Conservation (phyloP, 2,888 invertebrate genomes). For the Octodonta nipae region DNA sequence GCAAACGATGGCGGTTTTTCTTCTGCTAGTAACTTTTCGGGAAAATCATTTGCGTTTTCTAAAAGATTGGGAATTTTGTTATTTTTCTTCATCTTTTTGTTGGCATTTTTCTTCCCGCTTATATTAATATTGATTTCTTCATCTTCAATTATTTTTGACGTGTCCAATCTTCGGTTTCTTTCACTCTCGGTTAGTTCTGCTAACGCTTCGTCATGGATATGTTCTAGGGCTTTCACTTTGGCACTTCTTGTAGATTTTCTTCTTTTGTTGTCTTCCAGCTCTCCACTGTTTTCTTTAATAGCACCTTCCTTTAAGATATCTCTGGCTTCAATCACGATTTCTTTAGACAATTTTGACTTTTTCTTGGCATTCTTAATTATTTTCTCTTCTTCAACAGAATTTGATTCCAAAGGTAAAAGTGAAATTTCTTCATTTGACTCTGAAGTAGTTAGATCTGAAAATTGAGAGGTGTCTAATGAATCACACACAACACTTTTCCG, state of each 20-base stretch:
- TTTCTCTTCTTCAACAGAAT: too few species aligned
- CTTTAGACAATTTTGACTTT: constrained; percentile 4
- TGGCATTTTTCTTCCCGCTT: constrained; percentile 4
- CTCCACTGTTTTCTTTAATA: constrained; percentile 7
- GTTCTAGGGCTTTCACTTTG: constrained; percentile 22
- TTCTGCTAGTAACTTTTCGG: constrained; percentile 3
- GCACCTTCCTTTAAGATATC: too few species aligned
- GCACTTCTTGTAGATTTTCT: constrained; percentile 16
- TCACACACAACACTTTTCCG: too few species aligned
- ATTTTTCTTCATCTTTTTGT: constrained; percentile 5
- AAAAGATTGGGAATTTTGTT: background rate
- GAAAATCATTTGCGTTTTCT: constrained; percentile 2
- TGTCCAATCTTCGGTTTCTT: constrained; percentile 7
- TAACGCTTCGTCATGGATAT: constrained; percentile 21
- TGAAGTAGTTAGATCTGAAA: too few species aligned
- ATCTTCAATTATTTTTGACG: constrained; percentile 2
- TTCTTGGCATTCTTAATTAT: too few species aligned
- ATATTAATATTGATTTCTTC: constrained; percentile 1
- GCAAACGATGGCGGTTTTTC: constrained; percentile 10
- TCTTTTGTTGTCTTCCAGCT: constrained; percentile 7
- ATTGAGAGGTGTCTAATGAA: too few species aligned
- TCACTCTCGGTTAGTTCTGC: constrained; percentile 16
- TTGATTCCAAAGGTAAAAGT: too few species aligned
- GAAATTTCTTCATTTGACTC: too few species aligned
- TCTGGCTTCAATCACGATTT: too few species aligned